Conservation (phyloP, 1,140 invertebrate species). For the Zaprionus nigranus region DNA sequence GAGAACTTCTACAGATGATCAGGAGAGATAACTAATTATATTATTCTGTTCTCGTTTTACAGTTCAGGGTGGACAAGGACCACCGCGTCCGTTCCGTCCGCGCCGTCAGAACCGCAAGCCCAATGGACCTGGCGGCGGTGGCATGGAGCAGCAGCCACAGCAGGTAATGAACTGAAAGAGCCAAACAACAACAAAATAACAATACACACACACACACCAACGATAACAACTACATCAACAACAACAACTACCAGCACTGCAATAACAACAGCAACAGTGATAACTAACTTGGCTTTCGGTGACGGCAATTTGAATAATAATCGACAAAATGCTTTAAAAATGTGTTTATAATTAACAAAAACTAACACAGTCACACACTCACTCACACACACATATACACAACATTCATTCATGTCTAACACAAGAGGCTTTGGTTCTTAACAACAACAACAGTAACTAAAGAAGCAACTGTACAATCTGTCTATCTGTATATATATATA, state of each 20-base stretch:
- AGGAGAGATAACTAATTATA: not conserved
- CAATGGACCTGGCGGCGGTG: slow-evolving; percentile 78
- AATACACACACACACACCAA: slow-evolving; percentile 33
- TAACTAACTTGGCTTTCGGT: slow-evolving; percentile 48
- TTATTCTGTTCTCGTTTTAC: not conserved
- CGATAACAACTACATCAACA: slow-evolving; percentile 20
- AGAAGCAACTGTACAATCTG: slow-evolving; percentile 15
- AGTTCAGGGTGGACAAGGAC: slow-evolving; percentile 73
- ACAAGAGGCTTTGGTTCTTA: slow-evolving; percentile 69
- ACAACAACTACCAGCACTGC: slow-evolving; percentile 38
- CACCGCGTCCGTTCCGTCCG: slow-evolving; percentile 72
- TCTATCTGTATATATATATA: slow-evolving; percentile 24
- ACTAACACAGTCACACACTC: slow-evolving; percentile 33
- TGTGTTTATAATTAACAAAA: slow-evolving; percentile 59
- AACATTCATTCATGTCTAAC: slow-evolving; percentile 40
- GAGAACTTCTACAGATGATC: slow-evolving; percentile 50
- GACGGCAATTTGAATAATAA: slow-evolving; percentile 48
- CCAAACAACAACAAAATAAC: slow-evolving; percentile 39
- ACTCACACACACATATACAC: slow-evolving; percentile 33
- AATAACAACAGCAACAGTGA: slow-evolving; percentile 43
- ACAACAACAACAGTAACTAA: slow-evolving; percentile 21
- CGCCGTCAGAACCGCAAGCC: slow-evolving; percentile 79
- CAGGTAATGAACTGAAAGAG: slow-evolving; percentile 82
- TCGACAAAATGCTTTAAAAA: slow-evolving; percentile 49
- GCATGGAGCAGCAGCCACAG: slow-evolving; percentile 77